A percentile compares a stretch with the other conserved stretches of the same genome.
phyloP scores from a whole-genome alignment of 2,113 vertebrate species.

The Rhodinocichla rosea region DNA sequence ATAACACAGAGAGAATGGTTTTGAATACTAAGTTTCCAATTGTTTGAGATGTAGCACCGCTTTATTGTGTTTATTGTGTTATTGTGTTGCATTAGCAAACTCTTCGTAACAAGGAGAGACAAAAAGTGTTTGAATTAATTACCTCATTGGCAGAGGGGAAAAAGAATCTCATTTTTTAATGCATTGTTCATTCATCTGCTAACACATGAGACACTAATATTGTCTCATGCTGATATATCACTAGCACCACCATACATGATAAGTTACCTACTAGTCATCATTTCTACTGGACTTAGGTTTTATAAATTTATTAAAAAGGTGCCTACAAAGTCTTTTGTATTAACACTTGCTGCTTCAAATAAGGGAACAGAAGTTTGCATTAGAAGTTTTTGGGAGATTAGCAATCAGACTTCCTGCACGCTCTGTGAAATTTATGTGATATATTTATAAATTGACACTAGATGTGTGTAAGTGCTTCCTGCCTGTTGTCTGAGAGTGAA shows the following conservation, averaged over 20 bases:
- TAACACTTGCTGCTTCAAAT: neutral
- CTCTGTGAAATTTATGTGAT: neutral
- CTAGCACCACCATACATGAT: neutral
- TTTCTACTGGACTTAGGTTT: neutral
- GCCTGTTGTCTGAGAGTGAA: neutral
- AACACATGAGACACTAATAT: neutral
- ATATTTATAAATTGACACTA: neutral
- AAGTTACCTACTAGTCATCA: neutral
- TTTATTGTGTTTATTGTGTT: neutral
- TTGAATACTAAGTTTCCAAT: neutral
- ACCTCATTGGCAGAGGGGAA: neutral
- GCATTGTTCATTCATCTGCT: neutral
- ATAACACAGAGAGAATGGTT: neutral
- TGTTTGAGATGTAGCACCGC: neutral
- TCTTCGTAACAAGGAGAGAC: neutral
- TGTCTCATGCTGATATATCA: neutral
- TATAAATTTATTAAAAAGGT: neutral
- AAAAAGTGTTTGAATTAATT: constrained; percentile 30
- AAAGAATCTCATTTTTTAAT: neutral
- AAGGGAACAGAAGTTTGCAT: neutral
- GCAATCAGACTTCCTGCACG: neutral
- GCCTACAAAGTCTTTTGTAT: neutral
- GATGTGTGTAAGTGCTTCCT: neutral
- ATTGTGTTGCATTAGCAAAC: neutral
- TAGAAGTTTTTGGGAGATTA: neutral